These are phyloP conservation scores for Zaprionus bogoriensis DNA, from an alignment of 2,888 invertebrate genomes.

Conservation along the genomic window DNA sequence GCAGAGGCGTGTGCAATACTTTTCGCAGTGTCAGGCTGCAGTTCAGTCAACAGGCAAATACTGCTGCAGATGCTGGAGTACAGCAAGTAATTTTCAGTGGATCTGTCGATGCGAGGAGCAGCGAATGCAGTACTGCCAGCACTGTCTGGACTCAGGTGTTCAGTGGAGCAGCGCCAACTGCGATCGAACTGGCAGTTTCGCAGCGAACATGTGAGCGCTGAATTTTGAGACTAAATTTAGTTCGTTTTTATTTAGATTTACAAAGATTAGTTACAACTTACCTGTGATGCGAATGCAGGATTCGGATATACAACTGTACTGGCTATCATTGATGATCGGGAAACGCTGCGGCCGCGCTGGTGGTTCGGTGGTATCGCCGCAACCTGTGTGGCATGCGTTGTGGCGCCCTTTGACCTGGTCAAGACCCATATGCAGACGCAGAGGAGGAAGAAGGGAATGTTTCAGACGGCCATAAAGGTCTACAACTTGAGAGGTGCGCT, in stretches of 20 bases:
- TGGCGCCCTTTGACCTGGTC: constrained; percentile 50
- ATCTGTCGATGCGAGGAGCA: too few relatives aligned
- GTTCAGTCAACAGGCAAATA: too few relatives aligned
- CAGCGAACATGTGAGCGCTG: neutral
- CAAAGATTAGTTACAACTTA: neutral
- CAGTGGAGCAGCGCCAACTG: too few relatives aligned
- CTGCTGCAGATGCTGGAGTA: too few relatives aligned
- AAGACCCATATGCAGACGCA: constrained; percentile 61
- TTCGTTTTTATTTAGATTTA: neutral
- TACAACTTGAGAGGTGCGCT: constrained; percentile 24
- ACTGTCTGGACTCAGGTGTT: too few relatives aligned
- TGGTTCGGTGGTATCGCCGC: constrained; percentile 59
- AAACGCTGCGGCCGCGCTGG: constrained; percentile 45
- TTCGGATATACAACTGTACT: constrained; percentile 23
- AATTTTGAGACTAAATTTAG: neutral
- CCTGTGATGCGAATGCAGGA: neutral
- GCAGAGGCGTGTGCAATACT: constrained; percentile 39
- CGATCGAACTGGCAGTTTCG: too few relatives aligned
- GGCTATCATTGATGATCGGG: constrained; percentile 20
- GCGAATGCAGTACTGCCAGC: too few relatives aligned
- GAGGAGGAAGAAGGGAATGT: constrained; percentile 2
- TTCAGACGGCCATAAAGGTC: constrained; percentile 26
- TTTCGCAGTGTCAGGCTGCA: constrained; percentile 26
- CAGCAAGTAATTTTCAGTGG: too few relatives aligned
- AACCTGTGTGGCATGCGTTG: constrained; percentile 35